Evolutionary conservation across 2,113 vertebrate genomes (phyloP).

Genomic region (Scatophagus argus): DNA sequence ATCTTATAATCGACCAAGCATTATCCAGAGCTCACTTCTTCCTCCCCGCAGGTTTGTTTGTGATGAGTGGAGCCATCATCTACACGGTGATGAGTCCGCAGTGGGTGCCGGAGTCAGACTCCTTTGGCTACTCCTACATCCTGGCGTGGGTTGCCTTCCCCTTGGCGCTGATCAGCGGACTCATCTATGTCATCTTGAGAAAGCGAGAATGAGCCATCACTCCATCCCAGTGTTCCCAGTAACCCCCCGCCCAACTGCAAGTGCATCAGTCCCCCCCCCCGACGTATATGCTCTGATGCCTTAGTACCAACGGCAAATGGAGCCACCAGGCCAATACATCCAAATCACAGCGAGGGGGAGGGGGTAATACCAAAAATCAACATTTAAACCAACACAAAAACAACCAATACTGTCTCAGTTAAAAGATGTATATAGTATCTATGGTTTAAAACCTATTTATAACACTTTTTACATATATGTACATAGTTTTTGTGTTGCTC

Average conservation of each 20-base stretch:
- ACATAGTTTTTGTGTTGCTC: constrained; percentile 98
- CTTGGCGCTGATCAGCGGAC: constrained; percentile 91
- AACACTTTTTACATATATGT: constrained; percentile 99
- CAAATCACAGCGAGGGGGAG: constrained; percentile 38
- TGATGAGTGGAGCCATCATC: constrained; percentile 95
- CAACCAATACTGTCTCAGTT: constrained; percentile 89
- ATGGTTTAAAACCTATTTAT: constrained; percentile 99
- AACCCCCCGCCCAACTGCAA: constrained; percentile 49
- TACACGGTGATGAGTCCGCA: constrained; percentile 92
- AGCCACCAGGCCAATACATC: constrained; percentile 58
- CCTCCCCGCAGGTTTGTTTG: constrained; percentile 90
- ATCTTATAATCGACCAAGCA: background rate
- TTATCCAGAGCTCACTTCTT: background rate
- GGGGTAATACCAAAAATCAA: constrained; percentile 65
- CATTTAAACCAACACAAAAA: constrained; percentile 76
- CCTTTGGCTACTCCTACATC: constrained; percentile 92
- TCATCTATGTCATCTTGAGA: constrained; percentile 95
- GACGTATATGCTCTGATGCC: constrained; percentile 60
- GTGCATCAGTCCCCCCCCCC: constrained; percentile 52
- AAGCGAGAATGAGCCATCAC: constrained; percentile 90
- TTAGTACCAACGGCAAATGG: constrained; percentile 43
- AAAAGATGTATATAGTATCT: constrained; percentile 99
- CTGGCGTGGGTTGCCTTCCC: constrained; percentile 97
- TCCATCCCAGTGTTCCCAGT: constrained; percentile 45
- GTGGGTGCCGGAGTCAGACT: constrained; percentile 80